Evolutionary conservation across 2,888 invertebrate species (phyloP).

Genomic region (Nomada goodeniana): DNA sequence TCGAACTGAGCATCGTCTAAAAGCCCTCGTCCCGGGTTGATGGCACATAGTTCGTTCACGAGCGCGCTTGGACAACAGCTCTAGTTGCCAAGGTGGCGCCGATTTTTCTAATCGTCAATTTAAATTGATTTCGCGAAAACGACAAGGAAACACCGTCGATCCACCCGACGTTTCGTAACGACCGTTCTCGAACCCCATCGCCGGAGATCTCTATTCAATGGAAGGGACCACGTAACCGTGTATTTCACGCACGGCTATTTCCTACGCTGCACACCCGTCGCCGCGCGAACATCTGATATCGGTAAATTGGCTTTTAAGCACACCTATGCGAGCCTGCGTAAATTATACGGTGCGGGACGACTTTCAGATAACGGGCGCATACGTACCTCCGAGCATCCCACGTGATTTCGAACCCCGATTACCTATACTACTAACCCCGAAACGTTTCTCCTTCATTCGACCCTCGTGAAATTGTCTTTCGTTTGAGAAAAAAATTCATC

Average conservation of each 20-base stretch:
- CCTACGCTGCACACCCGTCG: constrained; percentile 9
- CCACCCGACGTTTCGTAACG: constrained; percentile 10
- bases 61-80: too few relatives aligned
- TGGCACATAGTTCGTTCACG: background rate
- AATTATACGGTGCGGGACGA: constrained; percentile 25
- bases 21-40: background rate
- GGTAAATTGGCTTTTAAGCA: constrained; percentile 31
- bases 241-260: constrained; percentile 34
- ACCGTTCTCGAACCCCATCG: background rate
- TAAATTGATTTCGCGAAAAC: constrained; percentile 11
- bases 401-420: background rate
- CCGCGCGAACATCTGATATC: constrained; percentile 50
- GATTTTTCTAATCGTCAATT: background rate
- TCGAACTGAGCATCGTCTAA: too few relatives aligned
- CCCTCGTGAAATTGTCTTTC: background rate
- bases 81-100: background rate
- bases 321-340: constrained; percentile 23
- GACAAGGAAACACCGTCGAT: background rate
- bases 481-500: too few relatives aligned
- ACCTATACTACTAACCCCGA: background rate
- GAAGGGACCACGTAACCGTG: constrained; percentile 9
- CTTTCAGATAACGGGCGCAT: constrained; percentile 19
- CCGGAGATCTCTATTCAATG: constrained; percentile 11
- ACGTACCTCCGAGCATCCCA: constrained; percentile 9
- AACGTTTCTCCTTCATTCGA: background rate